Evolutionary conservation across 1,140 invertebrate genomes (phyloP).

Genomic region (Arion vulgaris): DNA sequence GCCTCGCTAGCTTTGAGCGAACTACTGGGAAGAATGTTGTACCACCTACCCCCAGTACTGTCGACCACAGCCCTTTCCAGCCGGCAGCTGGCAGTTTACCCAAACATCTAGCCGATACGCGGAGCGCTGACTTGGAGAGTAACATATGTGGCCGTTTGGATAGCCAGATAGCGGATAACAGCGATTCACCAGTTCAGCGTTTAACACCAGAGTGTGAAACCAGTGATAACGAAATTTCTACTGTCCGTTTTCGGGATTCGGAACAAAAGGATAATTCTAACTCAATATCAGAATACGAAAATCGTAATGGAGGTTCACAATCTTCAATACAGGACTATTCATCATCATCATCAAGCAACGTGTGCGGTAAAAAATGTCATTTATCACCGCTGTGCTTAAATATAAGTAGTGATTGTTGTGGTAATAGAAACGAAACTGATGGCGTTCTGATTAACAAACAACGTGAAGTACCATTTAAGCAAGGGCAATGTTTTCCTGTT

Average conservation of each 20-base stretch:
- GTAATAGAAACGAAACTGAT: neutral
- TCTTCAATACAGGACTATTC: neutral
- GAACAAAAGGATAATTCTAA: neutral
- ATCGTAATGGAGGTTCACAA: neutral
- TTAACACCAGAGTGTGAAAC: neutral
- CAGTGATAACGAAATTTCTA: neutral
- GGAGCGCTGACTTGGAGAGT: neutral
- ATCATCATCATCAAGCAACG: neutral
- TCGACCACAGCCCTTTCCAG: neutral
- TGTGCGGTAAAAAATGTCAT: neutral
- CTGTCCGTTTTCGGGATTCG: neutral
- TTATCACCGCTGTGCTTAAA: neutral
- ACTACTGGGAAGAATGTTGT: neutral
- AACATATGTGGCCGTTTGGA: neutral
- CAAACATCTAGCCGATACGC: neutral
- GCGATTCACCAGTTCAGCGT: neutral
- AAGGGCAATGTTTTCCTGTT: too few relatives aligned
- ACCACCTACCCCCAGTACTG: neutral
- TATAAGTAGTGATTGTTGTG: neutral
- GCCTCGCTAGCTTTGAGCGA: neutral
- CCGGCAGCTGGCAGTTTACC: neutral
- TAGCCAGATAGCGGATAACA: neutral
- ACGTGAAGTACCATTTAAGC: too few relatives aligned
- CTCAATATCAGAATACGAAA: neutral
- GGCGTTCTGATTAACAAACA: neutral